Percentiles rank a stretch among this genome's conserved stretches.
Conservation (phyloP, 2,113 vertebrate genomes). For the Campylorhamphus procurvoides region DNA sequence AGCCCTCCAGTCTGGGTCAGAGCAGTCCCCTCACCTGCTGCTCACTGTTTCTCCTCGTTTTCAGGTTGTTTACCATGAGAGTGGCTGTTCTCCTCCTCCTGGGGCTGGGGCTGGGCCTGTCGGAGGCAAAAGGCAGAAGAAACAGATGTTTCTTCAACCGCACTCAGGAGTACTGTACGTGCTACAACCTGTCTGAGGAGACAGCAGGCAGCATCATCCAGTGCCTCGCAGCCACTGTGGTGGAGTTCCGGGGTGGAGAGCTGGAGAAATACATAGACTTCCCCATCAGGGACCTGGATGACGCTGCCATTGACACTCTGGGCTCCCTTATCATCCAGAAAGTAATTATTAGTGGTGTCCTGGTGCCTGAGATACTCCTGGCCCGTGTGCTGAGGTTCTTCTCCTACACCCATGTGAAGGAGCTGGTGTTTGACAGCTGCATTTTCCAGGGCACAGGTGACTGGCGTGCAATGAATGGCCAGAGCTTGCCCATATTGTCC, state of each 20-base stretch:
- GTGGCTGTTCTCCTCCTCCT: neutral
- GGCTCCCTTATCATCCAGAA: slow-evolving; percentile 3
- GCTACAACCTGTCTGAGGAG: slow-evolving; percentile 57
- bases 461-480: neutral
- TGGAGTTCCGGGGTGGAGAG: slow-evolving; percentile 69
- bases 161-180: slow-evolving; percentile 54
- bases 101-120: neutral
- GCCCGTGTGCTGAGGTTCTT: slow-evolving; percentile 44
- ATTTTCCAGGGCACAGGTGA: neutral
- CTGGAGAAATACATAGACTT: slow-evolving; percentile 13
- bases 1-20: neutral
- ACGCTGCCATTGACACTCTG: neutral
- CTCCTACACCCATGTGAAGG: slow-evolving; percentile 50
- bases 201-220: neutral
- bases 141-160: slow-evolving; percentile 30
- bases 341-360: slow-evolving; percentile 40
- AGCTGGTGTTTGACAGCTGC: slow-evolving; percentile 69
- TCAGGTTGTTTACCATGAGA: neutral
- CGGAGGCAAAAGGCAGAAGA: neutral
- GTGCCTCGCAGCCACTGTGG: slow-evolving; percentile 41
- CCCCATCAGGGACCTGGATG: neutral
- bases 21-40: neutral
- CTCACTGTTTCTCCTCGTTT: neutral
- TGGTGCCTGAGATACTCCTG: slow-evolving; percentile 63
- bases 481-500: slow-evolving; percentile 10